Percentiles rank a stretch among this genome's conserved stretches.
Conservation (phyloP, 2,113 vertebrate species). For the Condylura cristata region DNA sequence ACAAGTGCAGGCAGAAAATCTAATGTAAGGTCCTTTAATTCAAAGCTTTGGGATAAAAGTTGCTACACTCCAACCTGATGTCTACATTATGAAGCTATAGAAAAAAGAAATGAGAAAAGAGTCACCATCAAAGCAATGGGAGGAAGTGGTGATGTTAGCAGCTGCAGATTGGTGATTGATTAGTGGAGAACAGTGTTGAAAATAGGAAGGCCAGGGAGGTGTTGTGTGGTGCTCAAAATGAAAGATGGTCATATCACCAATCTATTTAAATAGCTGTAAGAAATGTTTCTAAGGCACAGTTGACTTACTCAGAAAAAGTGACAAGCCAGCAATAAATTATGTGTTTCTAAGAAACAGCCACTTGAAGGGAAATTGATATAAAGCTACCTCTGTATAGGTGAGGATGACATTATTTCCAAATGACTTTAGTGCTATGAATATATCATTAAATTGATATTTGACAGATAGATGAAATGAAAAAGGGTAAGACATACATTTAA, state of each 20-base stretch:
- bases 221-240: background rate
- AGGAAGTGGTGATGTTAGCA: background rate
- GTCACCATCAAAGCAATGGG: background rate
- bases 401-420: constrained; percentile 8
- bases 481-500: background rate
- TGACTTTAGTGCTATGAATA: background rate
- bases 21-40: background rate
- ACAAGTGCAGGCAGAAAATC: background rate
- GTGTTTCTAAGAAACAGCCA: background rate
- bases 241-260: background rate
- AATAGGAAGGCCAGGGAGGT: background rate
- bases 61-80: background rate
- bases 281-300: background rate
- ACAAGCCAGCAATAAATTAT: constrained; percentile 26
- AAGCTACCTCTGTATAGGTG: background rate
- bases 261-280: background rate
- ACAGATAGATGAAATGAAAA: background rate
- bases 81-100: background rate
- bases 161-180: constrained; percentile 14
- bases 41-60: background rate
- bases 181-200: background rate
- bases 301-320: constrained; percentile 30
- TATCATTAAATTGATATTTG: background rate
- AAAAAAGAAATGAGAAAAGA: background rate
- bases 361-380: constrained; percentile 26